Percentiles rank a stretch among this genome's conserved stretches.
Evolutionary conservation across 2,113 vertebrate genomes (phyloP).

Genomic region (Cervus canadensis): DNA sequence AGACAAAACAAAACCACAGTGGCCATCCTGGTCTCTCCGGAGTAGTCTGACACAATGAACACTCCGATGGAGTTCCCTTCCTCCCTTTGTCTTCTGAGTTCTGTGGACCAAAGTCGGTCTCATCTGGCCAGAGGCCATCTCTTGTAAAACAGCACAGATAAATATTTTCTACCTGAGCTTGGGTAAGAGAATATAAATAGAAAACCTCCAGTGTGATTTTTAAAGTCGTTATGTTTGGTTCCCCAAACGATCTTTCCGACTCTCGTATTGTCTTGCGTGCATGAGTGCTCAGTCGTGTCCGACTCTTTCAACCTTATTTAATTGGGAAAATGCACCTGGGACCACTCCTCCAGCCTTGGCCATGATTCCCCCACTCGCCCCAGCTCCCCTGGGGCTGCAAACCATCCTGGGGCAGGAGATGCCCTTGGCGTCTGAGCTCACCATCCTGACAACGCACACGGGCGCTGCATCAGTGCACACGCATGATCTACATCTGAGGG

Average conservation of each 20-base stretch:
- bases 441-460: fast-evolving
- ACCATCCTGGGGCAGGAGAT: fast-evolving
- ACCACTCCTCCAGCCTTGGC: neutral
- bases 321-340: fast-evolving
- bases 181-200: neutral
- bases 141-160: constrained; percentile 37
- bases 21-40: fast-evolving
- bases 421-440: fast-evolving
- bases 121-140: constrained; percentile 27
- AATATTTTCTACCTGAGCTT: constrained; percentile 51
- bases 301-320: neutral
- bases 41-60: fast-evolving
- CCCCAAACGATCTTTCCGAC: neutral
- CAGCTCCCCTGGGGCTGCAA: fast-evolving
- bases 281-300: neutral
- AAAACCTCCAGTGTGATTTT: constrained; percentile 31
- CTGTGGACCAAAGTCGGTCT: neutral
- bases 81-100: neutral
- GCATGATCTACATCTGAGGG: fast-evolving
- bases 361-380: fast-evolving
- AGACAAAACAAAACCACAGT: neutral
- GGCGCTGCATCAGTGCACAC: fast-evolving
- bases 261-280: neutral
- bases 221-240: constrained; percentile 51
- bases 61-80: neutral